Conservation (phyloP, 2,888 invertebrate species). For the Sphaerophoria rueppellii region DNA sequence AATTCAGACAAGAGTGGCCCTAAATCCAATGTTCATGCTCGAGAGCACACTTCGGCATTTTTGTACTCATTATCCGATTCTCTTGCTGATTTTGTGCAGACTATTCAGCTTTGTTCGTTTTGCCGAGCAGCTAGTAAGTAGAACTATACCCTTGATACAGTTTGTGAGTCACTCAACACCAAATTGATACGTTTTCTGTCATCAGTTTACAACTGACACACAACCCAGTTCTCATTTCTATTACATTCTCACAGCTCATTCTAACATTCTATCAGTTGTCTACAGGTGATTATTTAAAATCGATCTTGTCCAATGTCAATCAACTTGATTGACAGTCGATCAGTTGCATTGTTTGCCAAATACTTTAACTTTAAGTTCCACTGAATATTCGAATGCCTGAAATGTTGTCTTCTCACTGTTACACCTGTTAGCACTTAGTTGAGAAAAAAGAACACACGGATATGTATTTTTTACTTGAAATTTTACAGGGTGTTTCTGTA, state of each 20-base stretch:
- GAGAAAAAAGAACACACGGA: too few relatives aligned
- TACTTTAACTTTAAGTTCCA: conserved; percentile 1
- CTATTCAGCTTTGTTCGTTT: too few relatives aligned
- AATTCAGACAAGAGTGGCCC: too few relatives aligned
- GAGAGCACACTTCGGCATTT: too few relatives aligned
- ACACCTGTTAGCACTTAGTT: conserved; percentile 17
- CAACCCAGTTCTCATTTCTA: conserved; percentile 13
- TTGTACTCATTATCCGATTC: too few relatives aligned
- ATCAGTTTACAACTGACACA: not conserved
- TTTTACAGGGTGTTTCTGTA: conserved; percentile 5
- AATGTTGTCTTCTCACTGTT: conserved; percentile 6
- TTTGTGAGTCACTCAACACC: too few relatives aligned
- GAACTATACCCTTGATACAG: too few relatives aligned
- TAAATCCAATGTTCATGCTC: too few relatives aligned
- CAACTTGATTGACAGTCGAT: conserved; percentile 34
- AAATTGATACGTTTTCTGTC: not conserved
- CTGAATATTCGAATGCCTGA: not conserved
- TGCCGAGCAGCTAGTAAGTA: too few relatives aligned
- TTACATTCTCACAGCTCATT: conserved; percentile 4
- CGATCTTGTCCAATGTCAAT: conserved; percentile 16
- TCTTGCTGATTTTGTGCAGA: too few relatives aligned
- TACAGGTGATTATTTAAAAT: conserved; percentile 8
- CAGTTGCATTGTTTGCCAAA: conserved; percentile 11
- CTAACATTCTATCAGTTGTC: conserved; percentile 10
- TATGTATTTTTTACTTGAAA: too few relatives aligned